Evolutionary conservation across 2,113 vertebrate genomes (phyloP), one percentile per base, ranked within the genome.

Genomic region (Electrona antarctica): DNA sequence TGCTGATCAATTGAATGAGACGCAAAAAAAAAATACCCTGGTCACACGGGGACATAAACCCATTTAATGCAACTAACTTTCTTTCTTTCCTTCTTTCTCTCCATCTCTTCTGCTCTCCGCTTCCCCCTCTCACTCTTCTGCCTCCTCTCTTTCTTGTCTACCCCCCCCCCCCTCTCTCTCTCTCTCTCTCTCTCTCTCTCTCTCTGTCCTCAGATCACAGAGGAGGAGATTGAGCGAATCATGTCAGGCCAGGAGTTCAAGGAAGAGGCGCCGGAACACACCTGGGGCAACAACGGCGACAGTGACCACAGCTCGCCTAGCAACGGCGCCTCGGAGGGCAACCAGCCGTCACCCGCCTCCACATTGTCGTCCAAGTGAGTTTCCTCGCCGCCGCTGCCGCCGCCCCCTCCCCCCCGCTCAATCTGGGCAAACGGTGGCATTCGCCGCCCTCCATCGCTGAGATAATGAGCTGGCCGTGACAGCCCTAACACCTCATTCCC

Each of bases 191-290:
- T 11, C 7, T 47, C 29, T 47, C 14, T 55, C 7, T 9, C 64
- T 69, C 59, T 80, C 41, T 52, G 10, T 41, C 68, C 66, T 63
- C 29, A 99, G 97, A 99, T 99, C 88, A 97, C 98, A 0, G 98
- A 98, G 79, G 97, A 99, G 82, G 98, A 99, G 92, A 99, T 99
- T 1, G 98, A 99, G 84, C 93, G 97, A 70, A 99, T 99, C 87
- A 99, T 99, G 98, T 96, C 98, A 45, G 98, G 98, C 56, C 96
- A 99, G 91, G 98, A 99, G 90, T 99, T 99, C 91, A 97, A 99
- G 90, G 98, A 98, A 89, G 98, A 99, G 3, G 94, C 95, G 69
- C 92, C 93, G 0, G 93, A 93, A 71, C 92, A 96, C 84, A 94
- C 95, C 64, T 98, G 97, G 97, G 96, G 95, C 87, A 98, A 95